phyloP scores from a whole-genome alignment of 2,888 invertebrate species.

The Agrochola circellaris region DNA sequence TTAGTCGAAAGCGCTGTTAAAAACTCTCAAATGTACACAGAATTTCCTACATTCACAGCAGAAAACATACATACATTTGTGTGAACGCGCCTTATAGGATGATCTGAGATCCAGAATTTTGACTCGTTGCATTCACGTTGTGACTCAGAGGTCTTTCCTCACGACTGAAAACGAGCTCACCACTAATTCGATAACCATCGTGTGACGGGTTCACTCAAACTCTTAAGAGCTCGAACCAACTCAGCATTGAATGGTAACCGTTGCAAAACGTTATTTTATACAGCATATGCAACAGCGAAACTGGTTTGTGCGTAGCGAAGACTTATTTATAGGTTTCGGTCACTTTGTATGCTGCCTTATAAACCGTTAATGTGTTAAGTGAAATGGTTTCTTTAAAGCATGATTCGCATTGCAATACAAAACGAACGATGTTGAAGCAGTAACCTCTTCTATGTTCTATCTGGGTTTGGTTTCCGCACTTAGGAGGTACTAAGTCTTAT shows the following conservation, averaged over 20 bases:
- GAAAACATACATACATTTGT: neutral
- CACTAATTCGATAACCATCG: slow-evolving; percentile 24
- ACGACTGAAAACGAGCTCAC: slow-evolving; percentile 7
- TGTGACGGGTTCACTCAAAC: neutral
- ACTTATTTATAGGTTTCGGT: slow-evolving; percentile 64
- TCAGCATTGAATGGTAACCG: slow-evolving; percentile 37
- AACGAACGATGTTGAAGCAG: neutral
- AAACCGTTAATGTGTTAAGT: slow-evolving; percentile 60
- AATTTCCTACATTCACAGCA: neutral
- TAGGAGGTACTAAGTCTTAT: too few species aligned
- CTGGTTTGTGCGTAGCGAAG: slow-evolving; percentile 61
- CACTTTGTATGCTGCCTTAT: slow-evolving; percentile 50
- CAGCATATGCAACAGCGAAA: slow-evolving; percentile 48
- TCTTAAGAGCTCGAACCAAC: slow-evolving; percentile 4
- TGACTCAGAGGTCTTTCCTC: slow-evolving; percentile 66
- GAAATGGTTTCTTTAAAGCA: slow-evolving; percentile 36
- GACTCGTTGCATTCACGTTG: slow-evolving; percentile 55
- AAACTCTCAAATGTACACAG: neutral
- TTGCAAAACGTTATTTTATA: slow-evolving; percentile 23
- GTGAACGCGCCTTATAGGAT: slow-evolving; percentile 45
- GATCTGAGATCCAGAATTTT: slow-evolving; percentile 54
- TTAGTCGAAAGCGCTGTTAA: neutral
- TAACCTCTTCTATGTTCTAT: neutral
- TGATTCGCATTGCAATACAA: slow-evolving; percentile 21
- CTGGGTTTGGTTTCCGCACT: too few species aligned